Base-by-base conservation (phyloP, 1,140 invertebrate species). In the Archegozetes longisetosus region DNA sequence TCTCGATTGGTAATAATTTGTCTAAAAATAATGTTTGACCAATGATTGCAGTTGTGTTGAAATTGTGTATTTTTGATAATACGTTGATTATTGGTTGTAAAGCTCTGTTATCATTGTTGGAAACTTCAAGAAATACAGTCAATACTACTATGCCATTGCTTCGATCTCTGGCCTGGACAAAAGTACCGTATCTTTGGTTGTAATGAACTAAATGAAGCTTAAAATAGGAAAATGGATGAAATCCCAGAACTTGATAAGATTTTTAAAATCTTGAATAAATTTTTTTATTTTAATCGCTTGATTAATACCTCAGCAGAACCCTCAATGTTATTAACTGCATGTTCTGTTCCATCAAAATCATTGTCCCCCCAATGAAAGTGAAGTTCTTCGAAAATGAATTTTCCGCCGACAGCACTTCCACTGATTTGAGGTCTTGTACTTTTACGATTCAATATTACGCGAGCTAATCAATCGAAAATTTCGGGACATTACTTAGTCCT, bases 321-420 rank as follows among this genome's bases (percentile, higher is more conserved):
- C 69, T 72, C 73, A 57, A 69, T 68, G 24, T 79, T 79, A 65
- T 89, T 84, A 17, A 95, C 82, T 23, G 78, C 78, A 74, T 92
- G 89, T 73, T 95, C 92, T 1, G 87, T 89, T 26, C 91, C 91
- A 51, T 81, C 71, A 0, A 76, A 75, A 65, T 89, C 82, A 60
- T 86, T 82, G 51, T 80, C 77, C 0, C 88, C 88, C 84, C 86
- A 89, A 68, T 90, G 87, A 61, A 89, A 82, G 72, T 90, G 86
- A 48, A 87, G 71, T 67, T 92, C 88, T 23, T 27, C 20, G 58
- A 49, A 51, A 24, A 26, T 23, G 22, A 23, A 62, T 17, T 53
- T 32, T 13, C 52, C 52, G 50, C 13, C 20, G 50, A 20, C 20
- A 51, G 20, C 20, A 22, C 20, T 51, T 25, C 50, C 50, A 4